Base-by-base conservation (phyloP, 2,888 invertebrate species). In the Rhagium mordax region DNA sequence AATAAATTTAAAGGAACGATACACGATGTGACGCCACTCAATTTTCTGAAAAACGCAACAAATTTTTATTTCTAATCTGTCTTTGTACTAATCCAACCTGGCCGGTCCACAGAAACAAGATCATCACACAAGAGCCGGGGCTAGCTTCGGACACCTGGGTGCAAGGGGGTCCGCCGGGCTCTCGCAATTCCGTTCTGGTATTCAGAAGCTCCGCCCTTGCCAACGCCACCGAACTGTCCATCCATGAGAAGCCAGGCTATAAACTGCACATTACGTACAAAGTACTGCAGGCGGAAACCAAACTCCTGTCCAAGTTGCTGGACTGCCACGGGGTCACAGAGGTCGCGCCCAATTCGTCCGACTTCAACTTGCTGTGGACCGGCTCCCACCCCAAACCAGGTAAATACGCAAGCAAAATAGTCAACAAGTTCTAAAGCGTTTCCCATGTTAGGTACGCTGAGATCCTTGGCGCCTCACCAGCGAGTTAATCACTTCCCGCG, bases 401-500 rank as follows among this genome's bases (percentile, higher is more conserved):
- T 86, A 77, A 75, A 75, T 10, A 18, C 24, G 24, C 3, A 24
- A 24, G 24, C n/a, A 6, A 49, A 2, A 49, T 49, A 49, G n/a
- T n/a, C n/a, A n/a, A n/a, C n/a, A n/a, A n/a, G n/a, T n/a, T n/a
- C 21, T 5, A 24, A 24, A 53, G 3, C 13, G 10, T 53, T 3
- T 24, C 3, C 66, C n/a, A 67, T 78, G 77, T 64, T 74, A 87
- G 88, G 88, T 82, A 92, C 95, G 15, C 89, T 98, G 68, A 90
- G 96, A 78, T 91, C 93, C 60, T 88, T 98, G 81, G 91, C 93
- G 59, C 92, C 95, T n/a, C 95, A 96, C 87, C 98, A 98, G 88
- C 91, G 97, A 84, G 95, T 98, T 72, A 98, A 98, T 87, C 98
- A 98, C 88, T 98, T 98, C 87, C 98, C 98, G 6, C 92, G 98